These are phyloP conservation scores for Agrypnus murinus DNA, from an alignment of 2,888 invertebrate genomes.

Conservation along the genomic window DNA sequence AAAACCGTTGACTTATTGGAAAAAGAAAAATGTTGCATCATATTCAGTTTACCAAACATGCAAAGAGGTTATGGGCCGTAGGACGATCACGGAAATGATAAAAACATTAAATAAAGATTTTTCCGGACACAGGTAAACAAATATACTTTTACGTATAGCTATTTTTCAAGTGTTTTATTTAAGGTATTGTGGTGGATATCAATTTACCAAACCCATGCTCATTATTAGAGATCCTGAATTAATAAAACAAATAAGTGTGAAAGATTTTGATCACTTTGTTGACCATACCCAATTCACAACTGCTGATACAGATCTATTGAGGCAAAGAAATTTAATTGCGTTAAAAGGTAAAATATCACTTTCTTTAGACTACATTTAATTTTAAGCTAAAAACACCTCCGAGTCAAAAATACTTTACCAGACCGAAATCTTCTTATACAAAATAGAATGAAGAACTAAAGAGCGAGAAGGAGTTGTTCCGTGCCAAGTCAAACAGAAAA, in stretches of 20 bases:
- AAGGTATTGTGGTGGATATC: constrained; percentile 36
- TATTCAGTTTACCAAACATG: not conserved
- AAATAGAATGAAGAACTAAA: too few species aligned
- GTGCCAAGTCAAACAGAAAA: too few species aligned
- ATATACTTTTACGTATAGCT: not conserved
- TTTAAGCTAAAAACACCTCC: too few species aligned
- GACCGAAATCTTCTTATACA: too few species aligned
- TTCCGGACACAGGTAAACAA: not conserved
- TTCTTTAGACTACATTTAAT: too few species aligned
- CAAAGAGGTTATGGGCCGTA: not conserved
- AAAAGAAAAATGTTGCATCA: constrained; percentile 2
- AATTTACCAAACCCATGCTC: constrained; percentile 4
- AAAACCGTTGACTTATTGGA: constrained; percentile 26
- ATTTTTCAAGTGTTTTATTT: not conserved
- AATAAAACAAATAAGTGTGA: constrained; percentile 38
- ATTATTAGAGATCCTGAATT: constrained; percentile 32
- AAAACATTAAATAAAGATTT: not conserved
- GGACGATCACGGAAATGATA: not conserved
- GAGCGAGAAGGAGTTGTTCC: too few species aligned
- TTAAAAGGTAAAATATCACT: constrained; percentile 21
- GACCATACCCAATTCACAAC: constrained; percentile 21
- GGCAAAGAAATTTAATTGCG: constrained; percentile 31
- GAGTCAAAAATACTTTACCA: too few species aligned
- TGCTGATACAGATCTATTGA: constrained; percentile 9
- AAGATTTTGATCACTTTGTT: constrained; percentile 40